Evolutionary conservation across 2,888 invertebrate species (phyloP), one percentile per base, ranked within the genome.

Genomic region (Eulithis testata): DNA sequence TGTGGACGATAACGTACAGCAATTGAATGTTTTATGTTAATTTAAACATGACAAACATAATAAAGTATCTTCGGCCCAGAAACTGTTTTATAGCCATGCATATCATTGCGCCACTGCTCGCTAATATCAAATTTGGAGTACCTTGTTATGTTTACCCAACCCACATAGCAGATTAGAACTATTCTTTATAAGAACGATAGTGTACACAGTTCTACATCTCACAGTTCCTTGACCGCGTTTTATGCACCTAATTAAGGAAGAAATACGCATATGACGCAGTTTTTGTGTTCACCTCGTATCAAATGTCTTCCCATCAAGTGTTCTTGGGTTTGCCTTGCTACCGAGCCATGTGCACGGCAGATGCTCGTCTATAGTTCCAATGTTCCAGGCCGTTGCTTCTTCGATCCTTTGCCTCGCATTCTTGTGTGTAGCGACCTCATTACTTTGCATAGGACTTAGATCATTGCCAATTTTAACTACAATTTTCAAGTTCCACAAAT

Each of bases 271-370:
- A 85, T 84, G 85, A 83, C 80, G 81, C 75, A 63, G 75, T 77
- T 78, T 77, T 72, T 78, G 84, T 82, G 81, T 83, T 80, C 72
- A 71, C 72, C 76, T 75, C 70, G 79, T 87, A 87, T 90, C 84
- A 80, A 78, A 84, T 89, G 81, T 81, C 83, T 88, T 87, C 84
- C 83, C 84, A 80, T 86, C 83, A 78, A 86, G 84, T 85, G 83
- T 78, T 87, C 83, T 82, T 83, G 76, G 77, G 66, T 79, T 76
- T 76, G 82, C 76, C 31, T 75, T 73, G 76, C 79, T 78, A 77
- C 76, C 76, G 80, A 75, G 84, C 89, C 92, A 93, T 93, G 88
- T 93, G 92, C 77, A 74, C 86, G 79, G 83, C 92, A 93, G 88
- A 91, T 93, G 92, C 85, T 85, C 76, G 80, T 76, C 79, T 80